Evolutionary conservation across 2,888 invertebrate genomes (phyloP), one percentile per base, ranked within the genome.

Genomic region (Dicyrtomina minuta): DNA sequence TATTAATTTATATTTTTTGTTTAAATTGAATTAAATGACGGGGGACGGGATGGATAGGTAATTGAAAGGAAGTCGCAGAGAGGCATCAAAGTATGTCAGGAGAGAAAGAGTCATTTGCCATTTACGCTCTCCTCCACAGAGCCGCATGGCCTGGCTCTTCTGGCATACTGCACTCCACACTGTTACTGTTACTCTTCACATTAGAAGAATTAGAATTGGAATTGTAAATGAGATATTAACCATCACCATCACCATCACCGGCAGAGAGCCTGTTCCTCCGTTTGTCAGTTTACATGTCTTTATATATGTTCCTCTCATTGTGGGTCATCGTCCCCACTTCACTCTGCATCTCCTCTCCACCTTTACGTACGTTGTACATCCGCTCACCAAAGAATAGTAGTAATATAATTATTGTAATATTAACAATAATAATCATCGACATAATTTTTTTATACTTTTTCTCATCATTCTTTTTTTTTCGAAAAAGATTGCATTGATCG

Each of bases 221-320:
- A 70, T 70, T 70, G 66, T 61, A 70, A 70, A 70, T 70, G 61
- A 66, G 56, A 65, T 65, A 65, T 65, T 65, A 10, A 13, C 17
- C 58, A 3, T 24, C n/a, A n/a, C n/a, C n/a, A n/a, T n/a, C n/a
- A n/a, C n/a, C n/a, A n/a, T n/a, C n/a, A n/a, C n/a, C n/a, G n/a
- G n/a, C 22, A 27, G 15, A 56, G 58, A 39, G 41, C 58, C 13
- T 3, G 46, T 20, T 56, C n/a, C 1, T 27, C 17, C 22, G 53
- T 53, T 17, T 17, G 46, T 17, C 3, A 51, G 51, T n/a, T n/a
- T n/a, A n/a, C n/a, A n/a, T n/a, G n/a, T 22, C 17, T 58, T 20
- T 58, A 33, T 58, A 13, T 60, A 8, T 60, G 10, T 43, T 6
- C 15, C 15, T 41, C 20, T 41, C 8, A 55, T 55, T 65, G 41